phyloP scores from a whole-genome alignment of 2,888 invertebrate species.

The Entomobrya proxima region DNA sequence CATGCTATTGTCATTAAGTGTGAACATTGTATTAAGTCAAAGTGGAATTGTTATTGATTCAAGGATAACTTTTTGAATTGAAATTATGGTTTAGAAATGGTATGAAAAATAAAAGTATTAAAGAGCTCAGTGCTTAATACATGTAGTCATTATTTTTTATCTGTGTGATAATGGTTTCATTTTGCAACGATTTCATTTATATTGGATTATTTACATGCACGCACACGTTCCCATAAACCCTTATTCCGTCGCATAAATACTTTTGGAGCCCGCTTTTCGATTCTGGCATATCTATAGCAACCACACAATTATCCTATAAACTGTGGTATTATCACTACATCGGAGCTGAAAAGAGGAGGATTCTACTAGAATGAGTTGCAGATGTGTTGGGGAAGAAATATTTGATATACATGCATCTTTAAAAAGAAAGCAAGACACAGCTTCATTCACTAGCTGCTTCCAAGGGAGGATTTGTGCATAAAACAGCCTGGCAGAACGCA shows the following conservation, averaged over 20 bases:
- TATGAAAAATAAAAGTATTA: no score
- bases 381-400: slow-evolving; percentile 3
- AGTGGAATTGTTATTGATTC: no score
- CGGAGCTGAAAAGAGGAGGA: slow-evolving; percentile 16
- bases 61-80: no score
- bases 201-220: not conserved
- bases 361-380: slow-evolving; percentile 14
- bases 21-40: no score
- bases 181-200: no score
- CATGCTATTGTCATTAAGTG: no score
- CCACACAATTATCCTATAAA: not conserved
- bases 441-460: not conserved
- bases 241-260: not conserved
- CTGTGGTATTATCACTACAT: not conserved
- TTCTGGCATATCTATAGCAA: not conserved
- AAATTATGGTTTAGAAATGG: no score
- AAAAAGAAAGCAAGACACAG: not conserved
- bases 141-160: no score
- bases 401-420: slow-evolving; percentile 19
- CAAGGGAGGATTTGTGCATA: not conserved
- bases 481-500: not conserved
- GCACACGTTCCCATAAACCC: no score
- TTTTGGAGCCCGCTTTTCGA: not conserved
- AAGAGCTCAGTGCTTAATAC: no score
- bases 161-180: no score